Conservation (phyloP, 2,113 vertebrate genomes). For the Aythya baeri region DNA sequence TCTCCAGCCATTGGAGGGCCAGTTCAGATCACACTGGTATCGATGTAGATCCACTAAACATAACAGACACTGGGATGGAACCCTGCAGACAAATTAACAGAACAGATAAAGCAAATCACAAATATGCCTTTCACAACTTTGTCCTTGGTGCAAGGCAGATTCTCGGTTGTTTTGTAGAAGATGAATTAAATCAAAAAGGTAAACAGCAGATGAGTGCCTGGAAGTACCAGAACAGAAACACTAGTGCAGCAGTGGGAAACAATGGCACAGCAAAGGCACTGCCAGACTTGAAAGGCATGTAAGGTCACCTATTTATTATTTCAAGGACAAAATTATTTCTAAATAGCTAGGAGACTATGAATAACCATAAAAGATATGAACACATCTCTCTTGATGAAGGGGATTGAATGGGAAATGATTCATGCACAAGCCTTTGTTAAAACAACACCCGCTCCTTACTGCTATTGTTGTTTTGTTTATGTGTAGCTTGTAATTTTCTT, state of each 20-base stretch:
- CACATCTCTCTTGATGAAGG: not conserved
- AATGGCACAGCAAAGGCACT: not conserved
- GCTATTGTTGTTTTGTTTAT: constrained; percentile 36
- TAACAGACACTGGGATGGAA: not conserved
- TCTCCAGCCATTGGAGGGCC: not conserved
- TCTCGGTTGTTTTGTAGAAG: not conserved
- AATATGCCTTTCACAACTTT: not conserved
- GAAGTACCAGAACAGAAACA: not conserved
- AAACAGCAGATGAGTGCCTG: not conserved
- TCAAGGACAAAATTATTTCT: not conserved
- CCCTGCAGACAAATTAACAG: not conserved
- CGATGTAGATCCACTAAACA: not conserved
- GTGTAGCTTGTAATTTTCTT: not conserved
- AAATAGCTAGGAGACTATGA: not conserved
- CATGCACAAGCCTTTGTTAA: constrained; percentile 7
- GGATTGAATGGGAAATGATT: constrained; percentile 23
- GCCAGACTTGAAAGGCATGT: not conserved
- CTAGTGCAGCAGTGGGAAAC: not conserved
- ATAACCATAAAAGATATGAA: constrained; percentile 2
- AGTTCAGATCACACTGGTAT: not conserved
- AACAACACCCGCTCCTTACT: not conserved
- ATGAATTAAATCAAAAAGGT: not conserved
- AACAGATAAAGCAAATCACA: not conserved
- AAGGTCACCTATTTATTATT: not conserved
- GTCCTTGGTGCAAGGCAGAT: not conserved